A percentile compares a stretch with the other conserved stretches of the same genome.
phyloP scores from a whole-genome alignment of 2,113 vertebrate species.

The Engraulis encrasicolus region DNA sequence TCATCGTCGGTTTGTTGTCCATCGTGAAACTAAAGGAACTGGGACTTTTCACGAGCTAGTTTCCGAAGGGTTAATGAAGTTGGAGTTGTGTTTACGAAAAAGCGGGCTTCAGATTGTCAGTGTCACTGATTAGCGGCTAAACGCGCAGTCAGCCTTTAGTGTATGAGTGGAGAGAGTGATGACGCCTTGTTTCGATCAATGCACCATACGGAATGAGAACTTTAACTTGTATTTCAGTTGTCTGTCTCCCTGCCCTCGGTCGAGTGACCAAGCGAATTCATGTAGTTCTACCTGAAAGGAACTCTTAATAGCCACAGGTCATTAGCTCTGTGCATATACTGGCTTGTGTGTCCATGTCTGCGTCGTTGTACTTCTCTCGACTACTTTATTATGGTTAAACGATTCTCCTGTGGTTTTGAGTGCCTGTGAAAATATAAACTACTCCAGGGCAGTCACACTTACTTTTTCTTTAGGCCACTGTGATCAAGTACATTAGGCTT shows the following conservation, averaged over 20 bases:
- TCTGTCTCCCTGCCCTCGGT: background rate
- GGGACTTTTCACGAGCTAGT: background rate
- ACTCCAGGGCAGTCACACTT: too few relatives aligned
- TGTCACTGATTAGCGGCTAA: background rate
- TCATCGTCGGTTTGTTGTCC: background rate
- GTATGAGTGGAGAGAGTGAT: background rate
- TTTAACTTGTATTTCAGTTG: background rate
- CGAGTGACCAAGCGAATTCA: too few relatives aligned
- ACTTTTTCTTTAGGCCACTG: too few relatives aligned
- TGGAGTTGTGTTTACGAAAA: background rate
- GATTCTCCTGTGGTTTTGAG: background rate
- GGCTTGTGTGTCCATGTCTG: background rate
- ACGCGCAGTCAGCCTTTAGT: conserved; percentile 5
- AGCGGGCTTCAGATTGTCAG: background rate
- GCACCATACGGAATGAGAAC: background rate
- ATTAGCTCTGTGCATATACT: background rate
- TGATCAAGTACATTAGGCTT: too few relatives aligned
- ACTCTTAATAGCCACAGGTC: background rate
- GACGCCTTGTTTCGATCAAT: background rate
- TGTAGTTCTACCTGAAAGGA: background rate
- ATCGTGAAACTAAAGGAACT: background rate
- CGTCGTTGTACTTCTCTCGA: too few relatives aligned
- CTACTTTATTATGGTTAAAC: background rate
- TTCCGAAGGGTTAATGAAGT: background rate
- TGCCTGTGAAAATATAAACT: too few relatives aligned